Evolutionary conservation across 1,140 invertebrate genomes (phyloP).

Genomic region (Drosophila gunungcola): DNA sequence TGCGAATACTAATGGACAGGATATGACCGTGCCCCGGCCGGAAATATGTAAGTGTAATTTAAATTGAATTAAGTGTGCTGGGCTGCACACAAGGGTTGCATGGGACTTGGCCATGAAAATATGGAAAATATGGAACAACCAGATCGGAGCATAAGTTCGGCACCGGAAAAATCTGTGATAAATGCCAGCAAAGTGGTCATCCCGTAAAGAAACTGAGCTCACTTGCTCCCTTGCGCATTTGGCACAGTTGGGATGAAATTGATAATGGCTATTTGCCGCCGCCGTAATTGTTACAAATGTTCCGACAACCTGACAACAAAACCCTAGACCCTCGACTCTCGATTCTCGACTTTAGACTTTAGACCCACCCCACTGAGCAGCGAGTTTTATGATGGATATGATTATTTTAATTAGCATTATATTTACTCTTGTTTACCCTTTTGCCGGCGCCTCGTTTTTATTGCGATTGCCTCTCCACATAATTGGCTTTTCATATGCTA

Average conservation of each 20-base stretch:
- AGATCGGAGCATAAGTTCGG: slow-evolving; percentile 26
- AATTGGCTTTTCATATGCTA: slow-evolving; percentile 80
- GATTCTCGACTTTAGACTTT: neutral
- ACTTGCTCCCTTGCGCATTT: slow-evolving; percentile 3
- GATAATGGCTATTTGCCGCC: slow-evolving; percentile 55
- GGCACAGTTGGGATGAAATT: slow-evolving; percentile 38
- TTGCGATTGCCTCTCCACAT: slow-evolving; percentile 62
- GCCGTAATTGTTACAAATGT: slow-evolving; percentile 76
- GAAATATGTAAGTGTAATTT: slow-evolving; percentile 84
- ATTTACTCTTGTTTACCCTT: slow-evolving; percentile 69
- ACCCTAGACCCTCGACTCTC: neutral
- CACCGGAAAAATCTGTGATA: slow-evolving; percentile 63
- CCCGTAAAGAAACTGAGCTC: neutral
- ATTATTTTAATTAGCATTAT: slow-evolving; percentile 84
- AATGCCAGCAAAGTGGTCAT: slow-evolving; percentile 73
- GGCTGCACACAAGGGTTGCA: slow-evolving; percentile 19
- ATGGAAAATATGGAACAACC: slow-evolving; percentile 1
- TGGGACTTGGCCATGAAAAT: neutral
- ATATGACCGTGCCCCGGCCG: slow-evolving; percentile 36
- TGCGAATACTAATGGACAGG: slow-evolving; percentile 83
- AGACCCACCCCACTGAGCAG: neutral
- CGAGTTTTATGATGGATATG: slow-evolving; percentile 77
- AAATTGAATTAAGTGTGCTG: slow-evolving; percentile 82
- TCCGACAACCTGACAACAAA: slow-evolving; percentile 32
- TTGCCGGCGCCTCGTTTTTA: slow-evolving; percentile 14